Conservation (phyloP, 2,113 vertebrate species). For the Thomomys bottae region DNA sequence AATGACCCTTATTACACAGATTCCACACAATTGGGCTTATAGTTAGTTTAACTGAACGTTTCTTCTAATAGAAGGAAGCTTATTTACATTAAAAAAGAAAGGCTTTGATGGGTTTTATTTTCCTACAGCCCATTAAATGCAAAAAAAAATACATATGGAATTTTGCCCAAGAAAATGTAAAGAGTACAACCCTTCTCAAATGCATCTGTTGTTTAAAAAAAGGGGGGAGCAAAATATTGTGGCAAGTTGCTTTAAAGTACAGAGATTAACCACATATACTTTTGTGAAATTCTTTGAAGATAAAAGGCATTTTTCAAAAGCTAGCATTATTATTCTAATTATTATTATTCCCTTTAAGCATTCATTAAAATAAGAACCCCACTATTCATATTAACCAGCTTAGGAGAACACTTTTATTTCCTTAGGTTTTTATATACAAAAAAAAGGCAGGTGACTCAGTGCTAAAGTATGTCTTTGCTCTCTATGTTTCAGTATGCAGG, state of each 20-base stretch:
- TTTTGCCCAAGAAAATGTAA: slow-evolving; percentile 57
- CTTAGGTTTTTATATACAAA: slow-evolving; percentile 20
- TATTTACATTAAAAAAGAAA: slow-evolving; percentile 75
- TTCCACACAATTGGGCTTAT: slow-evolving; percentile 26
- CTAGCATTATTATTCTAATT: slow-evolving; percentile 66
- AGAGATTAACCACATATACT: slow-evolving; percentile 56
- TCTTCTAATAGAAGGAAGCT: slow-evolving; percentile 44
- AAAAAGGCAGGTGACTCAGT: slow-evolving; percentile 35
- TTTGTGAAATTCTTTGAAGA: slow-evolving; percentile 66
- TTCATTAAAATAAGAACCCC: slow-evolving; percentile 44
- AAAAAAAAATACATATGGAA: background rate
- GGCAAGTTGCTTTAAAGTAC: slow-evolving; percentile 56
- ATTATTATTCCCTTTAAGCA: slow-evolving; percentile 63
- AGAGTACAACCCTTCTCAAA: slow-evolving; percentile 57
- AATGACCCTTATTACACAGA: slow-evolving; percentile 45
- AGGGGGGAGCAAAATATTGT: slow-evolving; percentile 68
- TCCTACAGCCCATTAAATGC: background rate
- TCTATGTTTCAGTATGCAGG: background rate
- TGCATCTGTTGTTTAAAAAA: slow-evolving; percentile 10
- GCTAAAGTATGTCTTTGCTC: background rate
- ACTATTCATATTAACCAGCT: slow-evolving; percentile 29
- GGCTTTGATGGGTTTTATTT: slow-evolving; percentile 66
- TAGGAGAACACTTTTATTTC: slow-evolving; percentile 42
- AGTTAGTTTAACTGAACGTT: slow-evolving; percentile 47
- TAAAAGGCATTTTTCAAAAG: slow-evolving; percentile 61